Conservation (phyloP, 2,888 invertebrate species). For the Apoda limacodes region DNA sequence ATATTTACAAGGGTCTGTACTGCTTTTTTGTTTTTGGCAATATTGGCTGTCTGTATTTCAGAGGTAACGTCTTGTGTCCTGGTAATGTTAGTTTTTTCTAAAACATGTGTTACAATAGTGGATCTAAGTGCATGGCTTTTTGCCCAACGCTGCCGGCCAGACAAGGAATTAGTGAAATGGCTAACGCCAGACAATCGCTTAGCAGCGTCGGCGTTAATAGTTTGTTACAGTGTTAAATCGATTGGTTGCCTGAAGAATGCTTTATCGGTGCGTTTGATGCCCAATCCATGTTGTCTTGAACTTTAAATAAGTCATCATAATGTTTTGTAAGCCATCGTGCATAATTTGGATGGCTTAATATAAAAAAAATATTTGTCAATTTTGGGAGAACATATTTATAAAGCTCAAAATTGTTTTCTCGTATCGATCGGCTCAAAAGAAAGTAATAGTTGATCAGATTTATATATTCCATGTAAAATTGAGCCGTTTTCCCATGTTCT, state of each 20-base stretch:
- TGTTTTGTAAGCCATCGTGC: conserved; percentile 12
- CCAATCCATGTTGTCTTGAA: conserved; percentile 17
- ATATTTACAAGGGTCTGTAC: conserved; percentile 1
- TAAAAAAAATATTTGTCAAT: conserved; percentile 10
- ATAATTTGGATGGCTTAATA: conserved; percentile 13
- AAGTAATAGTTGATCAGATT: conserved; percentile 15
- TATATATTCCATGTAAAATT: conserved; percentile 14
- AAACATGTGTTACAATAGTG: conserved; percentile 4
- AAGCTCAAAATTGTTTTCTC: conserved; percentile 14
- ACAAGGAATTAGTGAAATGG: conserved; percentile 22
- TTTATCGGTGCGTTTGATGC: conserved; percentile 20
- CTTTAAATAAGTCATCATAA: conserved; percentile 12
- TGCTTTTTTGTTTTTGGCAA: conserved; percentile 6
- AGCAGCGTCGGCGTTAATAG: conserved; percentile 24
- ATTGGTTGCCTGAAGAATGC: conserved; percentile 22
- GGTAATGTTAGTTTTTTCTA: conserved; percentile 15
- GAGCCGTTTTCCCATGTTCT: conserved; percentile 13
- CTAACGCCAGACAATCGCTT: conserved; percentile 20
- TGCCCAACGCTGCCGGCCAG: conserved; percentile 23
- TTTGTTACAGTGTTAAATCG: conserved; percentile 24
- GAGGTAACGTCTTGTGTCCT: conserved; percentile 20
- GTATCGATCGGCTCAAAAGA: conserved; percentile 12
- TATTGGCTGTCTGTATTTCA: conserved; percentile 15
- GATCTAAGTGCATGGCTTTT: conserved; percentile 3
- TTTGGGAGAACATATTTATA: conserved; percentile 10